These are phyloP conservation scores for Cryptomyrus ogoouensis DNA, from an alignment of 2,113 vertebrate genomes.

Conservation along the genomic window DNA sequence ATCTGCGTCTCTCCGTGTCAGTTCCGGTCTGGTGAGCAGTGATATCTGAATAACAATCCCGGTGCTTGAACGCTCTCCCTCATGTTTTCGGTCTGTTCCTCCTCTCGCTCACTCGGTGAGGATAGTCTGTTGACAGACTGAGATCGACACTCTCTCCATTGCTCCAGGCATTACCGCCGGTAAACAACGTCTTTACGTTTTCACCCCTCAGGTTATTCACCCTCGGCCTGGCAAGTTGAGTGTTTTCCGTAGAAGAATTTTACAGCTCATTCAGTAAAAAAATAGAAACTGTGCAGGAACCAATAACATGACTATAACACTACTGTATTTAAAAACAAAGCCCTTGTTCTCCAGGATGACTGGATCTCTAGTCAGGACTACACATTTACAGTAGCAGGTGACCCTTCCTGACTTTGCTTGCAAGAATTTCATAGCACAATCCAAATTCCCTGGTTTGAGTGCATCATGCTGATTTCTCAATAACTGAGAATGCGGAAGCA, in stretches of 20 bases:
- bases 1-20: slow-evolving; percentile 68
- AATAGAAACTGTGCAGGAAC: neutral
- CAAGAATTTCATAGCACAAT: neutral
- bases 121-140: slow-evolving; percentile 13
- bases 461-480: neutral
- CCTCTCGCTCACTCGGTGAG: slow-evolving; percentile 18
- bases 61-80: slow-evolving; percentile 36
- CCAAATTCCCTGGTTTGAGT: neutral
- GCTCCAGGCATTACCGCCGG: neutral
- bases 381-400: neutral
- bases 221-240: neutral
- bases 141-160: slow-evolving; percentile 1
- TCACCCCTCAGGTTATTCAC: neutral
- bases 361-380: neutral
- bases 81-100: slow-evolving; percentile 36
- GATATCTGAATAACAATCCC: slow-evolving; percentile 71
- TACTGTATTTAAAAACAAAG: neutral
- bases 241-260: neutral
- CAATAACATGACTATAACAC: neutral
- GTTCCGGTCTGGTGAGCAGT: slow-evolving; percentile 65
- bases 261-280: neutral
- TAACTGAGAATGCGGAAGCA: neutral
- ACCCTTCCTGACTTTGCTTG: neutral
- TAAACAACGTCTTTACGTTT: slow-evolving; percentile 1
- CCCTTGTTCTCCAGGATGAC: neutral